Evolutionary conservation across 2,888 invertebrate genomes (phyloP), one percentile per base, ranked within the genome.

Genomic region (Apeira syringaria): DNA sequence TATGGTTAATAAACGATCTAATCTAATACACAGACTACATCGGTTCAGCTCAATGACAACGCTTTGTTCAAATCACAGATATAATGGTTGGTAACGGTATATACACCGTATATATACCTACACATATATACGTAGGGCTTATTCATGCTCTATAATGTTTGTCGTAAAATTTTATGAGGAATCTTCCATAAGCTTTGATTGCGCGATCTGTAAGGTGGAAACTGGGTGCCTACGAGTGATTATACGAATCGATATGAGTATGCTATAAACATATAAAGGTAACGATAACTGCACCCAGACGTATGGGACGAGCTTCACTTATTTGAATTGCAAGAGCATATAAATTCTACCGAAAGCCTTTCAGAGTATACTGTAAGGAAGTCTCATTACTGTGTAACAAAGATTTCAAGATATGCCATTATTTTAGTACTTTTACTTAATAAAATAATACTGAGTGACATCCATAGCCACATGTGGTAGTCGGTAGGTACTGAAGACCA

Each of bases 141-240:
- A 74, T 74, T 75, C 61, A 62, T 56, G 63, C 58, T 67, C 68
- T 65, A 66, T 79, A 74, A 74, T 74, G 72, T 61, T 67, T 51
- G 61, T 74, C 75, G 61, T 82, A 77, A 81, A 81, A 79, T 80
- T 80, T 83, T 80, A 83, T 60, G 74, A 64, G 56, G 58, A 70
- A 77, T 79, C 73, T 80, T 75, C 74, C 69, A 68, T 74, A 73
- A 73, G 75, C 68, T 72, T 68, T 70, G 72, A 74, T 74, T 74
- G 63, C 62, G 53, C 65, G 62, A 68, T 71, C 73, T 60, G 59
- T 62, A 66, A 65, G 53, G 61, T 58, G 52, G 44, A 44, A 3
- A n/a, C n/a, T n/a, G n/a, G 15, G 15, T 3, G 45, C 32, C 34
- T 47, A 47, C 33, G 32, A 47, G 44, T 37, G 29, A 22, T 42